These are phyloP conservation scores for Dermatemys mawii DNA, from an alignment of 2,113 vertebrate species.

Conservation along the genomic window DNA sequence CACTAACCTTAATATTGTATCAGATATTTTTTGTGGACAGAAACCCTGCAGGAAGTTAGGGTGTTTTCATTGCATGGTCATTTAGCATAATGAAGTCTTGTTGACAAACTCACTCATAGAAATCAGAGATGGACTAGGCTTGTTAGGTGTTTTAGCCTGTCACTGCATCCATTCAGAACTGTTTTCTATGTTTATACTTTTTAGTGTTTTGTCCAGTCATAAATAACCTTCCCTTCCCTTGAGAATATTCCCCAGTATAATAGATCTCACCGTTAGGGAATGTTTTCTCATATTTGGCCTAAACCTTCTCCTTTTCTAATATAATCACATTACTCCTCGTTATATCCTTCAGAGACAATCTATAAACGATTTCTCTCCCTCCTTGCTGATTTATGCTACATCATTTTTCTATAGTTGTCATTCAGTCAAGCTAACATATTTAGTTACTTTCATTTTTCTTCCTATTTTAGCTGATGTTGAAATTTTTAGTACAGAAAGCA, in stretches of 20 bases:
- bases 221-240: background rate
- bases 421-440: background rate
- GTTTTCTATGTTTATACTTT: background rate
- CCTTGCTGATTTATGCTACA: background rate
- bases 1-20: background rate
- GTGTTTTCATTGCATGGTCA: accelerated
- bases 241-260: background rate
- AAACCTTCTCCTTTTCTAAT: background rate
- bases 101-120: background rate
- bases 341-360: background rate
- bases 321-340: background rate
- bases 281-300: background rate
- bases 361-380: background rate
- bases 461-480: background rate
- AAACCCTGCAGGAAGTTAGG: background rate
- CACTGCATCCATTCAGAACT: background rate
- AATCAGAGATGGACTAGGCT: background rate
- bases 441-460: background rate
- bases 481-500: background rate
- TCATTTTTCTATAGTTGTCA: background rate
- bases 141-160: background rate
- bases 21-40: background rate
- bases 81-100: background rate
- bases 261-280: background rate
- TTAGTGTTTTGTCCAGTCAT: background rate